These are phyloP conservation scores for Brachymystax lenok DNA, from an alignment of 2,797 vertebrate genomes.

Conservation along the genomic window DNA sequence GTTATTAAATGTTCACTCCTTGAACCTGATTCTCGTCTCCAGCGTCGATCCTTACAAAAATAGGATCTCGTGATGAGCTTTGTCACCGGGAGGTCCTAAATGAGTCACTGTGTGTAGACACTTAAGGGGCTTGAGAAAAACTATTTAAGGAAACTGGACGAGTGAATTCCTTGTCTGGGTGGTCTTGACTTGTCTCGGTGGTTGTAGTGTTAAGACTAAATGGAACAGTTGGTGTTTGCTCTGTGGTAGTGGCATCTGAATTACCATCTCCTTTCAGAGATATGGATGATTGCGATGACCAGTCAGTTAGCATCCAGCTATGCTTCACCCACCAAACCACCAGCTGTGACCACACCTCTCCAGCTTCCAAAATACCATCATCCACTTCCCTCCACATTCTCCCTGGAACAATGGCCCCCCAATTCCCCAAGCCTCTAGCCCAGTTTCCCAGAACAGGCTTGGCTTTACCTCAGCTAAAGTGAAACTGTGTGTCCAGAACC, in stretches of 20 bases:
- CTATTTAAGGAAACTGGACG: neutral
- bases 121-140: conserved; percentile 10
- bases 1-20: no score
- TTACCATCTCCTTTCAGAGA: no score
- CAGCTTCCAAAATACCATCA: neutral
- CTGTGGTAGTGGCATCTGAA: neutral
- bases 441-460: conserved; percentile 51
- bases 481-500: conserved; percentile 41
- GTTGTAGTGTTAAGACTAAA: neutral
- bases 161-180: neutral
- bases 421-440: conserved; percentile 44
- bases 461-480: conserved; percentile 29
- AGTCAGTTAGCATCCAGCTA: neutral
- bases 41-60: neutral
- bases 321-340: conserved; percentile 2
- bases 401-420: conserved; percentile 56
- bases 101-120: conserved; percentile 12
- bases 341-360: conserved; percentile 46
- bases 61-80: conserved; percentile 24
- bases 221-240: neutral
- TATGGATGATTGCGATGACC: neutral
- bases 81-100: conserved; percentile 23
- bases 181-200: neutral
- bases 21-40: no score
- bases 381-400: conserved; percentile 49